These are phyloP conservation scores for Eupithecia subfuscata DNA, from an alignment of 2,888 invertebrate genomes.

Conservation along the genomic window DNA sequence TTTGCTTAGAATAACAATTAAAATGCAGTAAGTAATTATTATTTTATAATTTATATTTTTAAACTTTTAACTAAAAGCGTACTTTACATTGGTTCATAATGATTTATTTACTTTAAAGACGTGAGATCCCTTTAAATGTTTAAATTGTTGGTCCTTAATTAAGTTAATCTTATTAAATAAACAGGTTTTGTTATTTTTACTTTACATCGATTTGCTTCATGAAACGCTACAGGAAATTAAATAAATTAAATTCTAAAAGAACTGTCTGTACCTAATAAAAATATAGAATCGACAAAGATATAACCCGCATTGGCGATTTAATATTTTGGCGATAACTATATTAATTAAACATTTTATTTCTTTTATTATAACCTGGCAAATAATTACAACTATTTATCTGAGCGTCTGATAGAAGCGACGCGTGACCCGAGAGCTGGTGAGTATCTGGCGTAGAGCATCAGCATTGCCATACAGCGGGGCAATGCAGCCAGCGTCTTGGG, in stretches of 20 bases:
- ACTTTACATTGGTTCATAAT: not conserved
- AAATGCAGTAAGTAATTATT: not conserved
- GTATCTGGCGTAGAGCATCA: too few relatives aligned
- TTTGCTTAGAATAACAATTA: not conserved
- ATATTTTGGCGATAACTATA: not conserved
- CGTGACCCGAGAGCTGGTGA: too few relatives aligned
- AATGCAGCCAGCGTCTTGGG: too few relatives aligned
- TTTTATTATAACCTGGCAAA: not conserved
- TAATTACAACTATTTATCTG: not conserved
- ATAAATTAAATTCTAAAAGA: not conserved
- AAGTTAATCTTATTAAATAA: conserved; percentile 11
- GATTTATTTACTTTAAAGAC: not conserved
- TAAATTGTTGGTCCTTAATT: conserved; percentile 16
- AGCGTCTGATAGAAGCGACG: too few relatives aligned
- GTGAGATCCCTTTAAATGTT: conserved; percentile 2
- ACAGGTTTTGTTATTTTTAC: not conserved
- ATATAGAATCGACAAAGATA: not conserved
- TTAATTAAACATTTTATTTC: not conserved
- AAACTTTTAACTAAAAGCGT: not conserved
- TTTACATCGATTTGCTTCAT: not conserved
- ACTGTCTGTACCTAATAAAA: not conserved
- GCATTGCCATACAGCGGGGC: too few relatives aligned
- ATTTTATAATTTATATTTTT: not conserved
- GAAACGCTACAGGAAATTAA: not conserved
- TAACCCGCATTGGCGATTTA: not conserved